phyloP scores from a whole-genome alignment of 2,113 vertebrate genomes.

The Psammodynastes pulverulentus region DNA sequence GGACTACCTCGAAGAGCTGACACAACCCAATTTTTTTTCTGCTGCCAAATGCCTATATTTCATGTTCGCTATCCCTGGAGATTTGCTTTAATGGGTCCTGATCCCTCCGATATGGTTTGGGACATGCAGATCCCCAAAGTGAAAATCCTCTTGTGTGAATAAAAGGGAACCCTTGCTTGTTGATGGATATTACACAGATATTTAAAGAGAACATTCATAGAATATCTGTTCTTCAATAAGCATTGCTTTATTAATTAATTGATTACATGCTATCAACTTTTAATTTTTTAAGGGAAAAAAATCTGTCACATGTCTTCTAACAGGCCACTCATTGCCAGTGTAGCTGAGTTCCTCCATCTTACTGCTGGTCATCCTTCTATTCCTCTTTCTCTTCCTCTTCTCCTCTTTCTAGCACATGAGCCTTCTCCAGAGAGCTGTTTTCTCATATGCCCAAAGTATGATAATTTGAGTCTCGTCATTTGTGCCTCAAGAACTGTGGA shows the following conservation, averaged over 20 bases:
- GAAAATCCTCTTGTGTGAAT: neutral
- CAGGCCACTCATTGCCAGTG: neutral
- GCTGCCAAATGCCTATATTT: neutral
- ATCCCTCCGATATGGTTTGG: neutral
- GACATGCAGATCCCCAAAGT: neutral
- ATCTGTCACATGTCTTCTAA: neutral
- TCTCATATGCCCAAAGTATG: neutral
- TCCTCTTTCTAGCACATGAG: neutral
- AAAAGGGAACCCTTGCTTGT: neutral
- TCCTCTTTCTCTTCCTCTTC: too few species aligned
- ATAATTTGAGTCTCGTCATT: neutral
- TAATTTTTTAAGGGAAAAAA: neutral
- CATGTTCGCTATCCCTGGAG: neutral
- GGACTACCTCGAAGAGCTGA: neutral
- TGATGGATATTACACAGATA: neutral
- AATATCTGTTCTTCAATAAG: neutral
- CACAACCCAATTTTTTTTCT: neutral
- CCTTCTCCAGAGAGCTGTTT: neutral
- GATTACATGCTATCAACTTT: neutral
- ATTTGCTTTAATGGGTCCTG: neutral
- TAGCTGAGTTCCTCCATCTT: neutral
- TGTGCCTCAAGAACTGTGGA: neutral
- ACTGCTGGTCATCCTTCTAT: neutral
- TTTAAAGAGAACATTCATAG: neutral
- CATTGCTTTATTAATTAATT: neutral